These are phyloP conservation scores for Papilio xuthus DNA, from an alignment of 1,140 invertebrate species.

Conservation along the genomic window DNA sequence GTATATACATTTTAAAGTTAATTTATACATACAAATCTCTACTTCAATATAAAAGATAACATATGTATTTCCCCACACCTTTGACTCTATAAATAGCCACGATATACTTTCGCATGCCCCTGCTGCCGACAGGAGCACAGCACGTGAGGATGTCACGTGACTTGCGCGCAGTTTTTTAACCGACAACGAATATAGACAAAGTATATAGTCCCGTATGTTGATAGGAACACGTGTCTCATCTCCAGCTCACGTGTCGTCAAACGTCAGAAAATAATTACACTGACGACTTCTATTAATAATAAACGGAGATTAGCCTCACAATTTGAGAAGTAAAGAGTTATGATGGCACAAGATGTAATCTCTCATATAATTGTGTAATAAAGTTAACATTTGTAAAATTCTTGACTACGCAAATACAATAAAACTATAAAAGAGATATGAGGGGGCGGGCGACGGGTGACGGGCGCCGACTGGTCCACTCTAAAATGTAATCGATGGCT, in stretches of 20 bases:
- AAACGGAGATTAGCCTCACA: no score
- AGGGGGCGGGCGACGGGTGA: not conserved
- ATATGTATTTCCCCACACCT: not conserved
- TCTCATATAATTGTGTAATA: not conserved
- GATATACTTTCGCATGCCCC: not conserved
- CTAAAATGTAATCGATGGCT: constrained; percentile 4
- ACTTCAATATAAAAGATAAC: not conserved
- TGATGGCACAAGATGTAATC: not conserved
- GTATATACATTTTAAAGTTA: not conserved
- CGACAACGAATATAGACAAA: not conserved
- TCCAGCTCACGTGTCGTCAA: no score
- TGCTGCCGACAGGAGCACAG: not conserved
- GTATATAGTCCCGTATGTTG: not conserved
- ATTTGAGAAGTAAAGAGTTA: no score
- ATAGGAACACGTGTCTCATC: not conserved
- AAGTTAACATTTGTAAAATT: not conserved
- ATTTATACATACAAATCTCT: not conserved
- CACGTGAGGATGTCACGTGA: not conserved
- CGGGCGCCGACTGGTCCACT: not conserved
- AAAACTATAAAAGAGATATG: not conserved
- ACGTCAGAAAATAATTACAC: no score
- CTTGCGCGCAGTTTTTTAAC: not conserved
- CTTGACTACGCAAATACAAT: not conserved
- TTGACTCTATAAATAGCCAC: not conserved
- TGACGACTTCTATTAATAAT: no score